Evolutionary conservation across 2,113 vertebrate species (phyloP).

Genomic region (Carassius auratus): DNA sequence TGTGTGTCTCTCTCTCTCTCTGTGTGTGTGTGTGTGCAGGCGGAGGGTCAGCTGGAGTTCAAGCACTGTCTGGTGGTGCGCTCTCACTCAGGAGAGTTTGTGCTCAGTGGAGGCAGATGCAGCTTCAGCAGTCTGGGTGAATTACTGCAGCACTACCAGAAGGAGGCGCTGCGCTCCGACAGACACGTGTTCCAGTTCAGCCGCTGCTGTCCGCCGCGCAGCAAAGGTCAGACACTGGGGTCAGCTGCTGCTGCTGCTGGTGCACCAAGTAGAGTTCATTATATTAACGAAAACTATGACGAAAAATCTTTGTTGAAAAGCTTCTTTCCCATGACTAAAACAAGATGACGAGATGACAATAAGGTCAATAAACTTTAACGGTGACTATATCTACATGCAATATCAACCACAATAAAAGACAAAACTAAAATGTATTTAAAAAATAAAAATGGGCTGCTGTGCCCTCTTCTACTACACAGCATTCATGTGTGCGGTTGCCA

Average conservation of each 20-base stretch:
- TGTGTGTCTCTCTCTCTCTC: not conserved
- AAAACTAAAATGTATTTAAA: no score
- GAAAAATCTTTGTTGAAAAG: no score
- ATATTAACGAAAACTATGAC: no score
- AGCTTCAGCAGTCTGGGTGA: conserved; percentile 87
- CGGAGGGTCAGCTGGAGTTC: conserved; percentile 81
- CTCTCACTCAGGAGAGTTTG: conserved; percentile 85
- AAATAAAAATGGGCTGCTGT: no score
- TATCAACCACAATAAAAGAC: no score
- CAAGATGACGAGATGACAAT: no score
- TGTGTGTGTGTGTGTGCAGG: conserved; percentile 65
- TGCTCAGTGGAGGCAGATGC: conserved; percentile 89
- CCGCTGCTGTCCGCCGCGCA: conserved; percentile 89
- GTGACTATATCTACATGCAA: no score
- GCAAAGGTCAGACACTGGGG: conserved; percentile 81
- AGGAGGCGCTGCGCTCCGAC: conserved; percentile 94
- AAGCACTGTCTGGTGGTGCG: conserved; percentile 94
- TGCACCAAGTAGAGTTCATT: no score
- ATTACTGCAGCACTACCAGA: conserved; percentile 93
- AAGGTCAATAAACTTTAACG: no score
- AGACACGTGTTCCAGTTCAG: conserved; percentile 93
- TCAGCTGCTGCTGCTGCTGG: not conserved
- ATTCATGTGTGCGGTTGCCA: no score
- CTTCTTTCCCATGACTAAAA: no score
- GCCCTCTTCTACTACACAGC: no score